phyloP scores from a whole-genome alignment of 2,113 vertebrate genomes.

The Aphyosemion australe region DNA sequence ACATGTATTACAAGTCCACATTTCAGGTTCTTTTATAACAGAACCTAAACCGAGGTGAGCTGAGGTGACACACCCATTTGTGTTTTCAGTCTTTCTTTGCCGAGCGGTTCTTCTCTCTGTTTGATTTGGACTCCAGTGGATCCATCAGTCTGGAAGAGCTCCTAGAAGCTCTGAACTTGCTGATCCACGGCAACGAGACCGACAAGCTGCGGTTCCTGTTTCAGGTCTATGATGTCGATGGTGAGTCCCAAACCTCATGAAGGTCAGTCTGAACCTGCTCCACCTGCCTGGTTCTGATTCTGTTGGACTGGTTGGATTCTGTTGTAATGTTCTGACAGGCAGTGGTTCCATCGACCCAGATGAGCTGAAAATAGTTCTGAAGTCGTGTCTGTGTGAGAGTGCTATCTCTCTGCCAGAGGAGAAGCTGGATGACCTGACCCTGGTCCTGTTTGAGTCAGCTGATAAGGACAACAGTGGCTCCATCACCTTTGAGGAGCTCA shows the following conservation, averaged over 20 bases:
- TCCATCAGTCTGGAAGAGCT: constrained; percentile 88
- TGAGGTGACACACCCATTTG: too few species aligned
- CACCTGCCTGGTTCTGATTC: background rate
- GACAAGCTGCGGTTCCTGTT: constrained; percentile 92
- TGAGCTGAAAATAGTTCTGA: constrained; percentile 84
- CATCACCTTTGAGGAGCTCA: constrained; percentile 91
- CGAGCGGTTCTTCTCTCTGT: constrained; percentile 87
- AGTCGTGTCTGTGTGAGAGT: constrained; percentile 86
- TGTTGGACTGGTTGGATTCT: background rate
- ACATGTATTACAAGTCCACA: too few species aligned
- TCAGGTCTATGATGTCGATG: constrained; percentile 89
- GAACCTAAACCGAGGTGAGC: too few species aligned
- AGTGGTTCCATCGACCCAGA: constrained; percentile 87
- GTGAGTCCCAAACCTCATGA: constrained; percentile 63
- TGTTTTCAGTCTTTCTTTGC: constrained; percentile 87
- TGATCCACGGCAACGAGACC: constrained; percentile 79
- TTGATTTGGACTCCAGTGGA: constrained; percentile 85
- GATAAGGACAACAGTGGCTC: constrained; percentile 86
- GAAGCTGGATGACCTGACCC: constrained; percentile 84
- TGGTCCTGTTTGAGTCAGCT: constrained; percentile 85
- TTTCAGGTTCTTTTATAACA: too few species aligned
- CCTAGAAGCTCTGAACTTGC: constrained; percentile 80
- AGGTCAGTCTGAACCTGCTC: background rate
- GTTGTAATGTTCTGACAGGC: constrained; percentile 65
- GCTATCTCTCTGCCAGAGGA: constrained; percentile 85